Evolutionary conservation across 37 sponge, comb jelly and placozoan genomes (phyloP), one percentile per base, ranked within the genome.

Genomic region (Crambe crambe): DNA sequence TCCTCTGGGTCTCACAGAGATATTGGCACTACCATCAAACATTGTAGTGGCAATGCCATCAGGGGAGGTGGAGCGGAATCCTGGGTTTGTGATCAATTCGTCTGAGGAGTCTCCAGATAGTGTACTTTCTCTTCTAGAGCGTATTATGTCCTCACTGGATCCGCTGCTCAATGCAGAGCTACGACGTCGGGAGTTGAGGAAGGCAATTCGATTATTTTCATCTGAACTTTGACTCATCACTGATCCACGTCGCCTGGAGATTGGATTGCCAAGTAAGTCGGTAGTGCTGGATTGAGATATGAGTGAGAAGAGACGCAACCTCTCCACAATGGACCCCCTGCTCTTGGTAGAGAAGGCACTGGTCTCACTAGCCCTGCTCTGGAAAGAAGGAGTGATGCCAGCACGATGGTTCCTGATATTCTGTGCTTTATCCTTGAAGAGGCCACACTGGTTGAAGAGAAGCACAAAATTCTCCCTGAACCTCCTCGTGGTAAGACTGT

Each of bases 381-480:
- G 0, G 26, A 2, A 4, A 9, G 81, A 80, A 3, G 81, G 72
- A 29, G 72, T 69, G 42, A 54, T 40, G 31, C 69, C 69, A 2
- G 29, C 42, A 3, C 72, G 54, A 2, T 20, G 5, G 10, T 40
- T 25, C 22, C 21, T 57, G 54, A 80, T 37, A 10, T 34, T 6
- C 3, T 41, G 18, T 1, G 38, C 61, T 29, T 30, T 20, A 2
- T 27, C 30, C 30, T 68, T 38, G 58, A 51, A 85, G 44, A 86
- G 25, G 8, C 81, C 76, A 65, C 79, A 74, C 70, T 77, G 73
- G 57, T 42, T 73, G 37, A 83, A 58, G 25, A 80, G 37, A 18
- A 60, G 37, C n/a, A 77, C 17, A 27, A 86, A 25, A 41, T 86
- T 87, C 29, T 86, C 75, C n/a, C 84, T 69, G 84, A 95, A 95